Conservation (phyloP, 64 coral and sea anemone species). For the Catalaphyllia jardinei region DNA sequence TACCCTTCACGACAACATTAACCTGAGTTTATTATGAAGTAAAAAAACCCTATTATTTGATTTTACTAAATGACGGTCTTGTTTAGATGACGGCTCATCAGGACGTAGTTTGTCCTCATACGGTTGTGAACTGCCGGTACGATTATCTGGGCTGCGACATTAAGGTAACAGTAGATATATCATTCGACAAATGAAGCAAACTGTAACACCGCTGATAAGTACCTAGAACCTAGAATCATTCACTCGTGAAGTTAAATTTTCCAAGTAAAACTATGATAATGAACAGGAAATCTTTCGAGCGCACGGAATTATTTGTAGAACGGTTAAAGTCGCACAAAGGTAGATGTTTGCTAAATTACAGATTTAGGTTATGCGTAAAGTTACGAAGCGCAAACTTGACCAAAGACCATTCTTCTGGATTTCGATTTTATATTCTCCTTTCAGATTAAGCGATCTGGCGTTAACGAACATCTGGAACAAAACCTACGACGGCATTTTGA, state of each 20-base stretch:
- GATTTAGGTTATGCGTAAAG: too few relatives aligned
- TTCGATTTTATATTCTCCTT: not conserved
- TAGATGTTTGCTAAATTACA: too few relatives aligned
- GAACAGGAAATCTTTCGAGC: too few relatives aligned
- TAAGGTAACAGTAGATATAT: not conserved
- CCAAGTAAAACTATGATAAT: too few relatives aligned
- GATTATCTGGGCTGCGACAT: constrained; percentile 14
- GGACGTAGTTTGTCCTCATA: constrained; percentile 20
- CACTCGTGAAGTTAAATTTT: too few relatives aligned
- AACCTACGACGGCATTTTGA: constrained; percentile 35
- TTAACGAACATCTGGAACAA: constrained; percentile 26
- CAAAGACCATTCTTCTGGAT: too few relatives aligned
- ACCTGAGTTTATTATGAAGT: not conserved
- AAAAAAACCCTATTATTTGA: not conserved
- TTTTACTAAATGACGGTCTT: not conserved
- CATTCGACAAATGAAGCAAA: not conserved
- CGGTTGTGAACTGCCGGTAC: constrained; percentile 11
- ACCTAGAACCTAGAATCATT: too few relatives aligned
- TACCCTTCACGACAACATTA: too few relatives aligned
- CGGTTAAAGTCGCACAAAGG: too few relatives aligned
- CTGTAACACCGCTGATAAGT: too few relatives aligned
- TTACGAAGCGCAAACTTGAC: too few relatives aligned
- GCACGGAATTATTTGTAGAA: too few relatives aligned
- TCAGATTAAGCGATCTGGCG: constrained; percentile 28
- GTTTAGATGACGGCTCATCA: constrained; percentile 27